phyloP scores from a whole-genome alignment of 2,113 vertebrate genomes.

The Okapia johnstoni region DNA sequence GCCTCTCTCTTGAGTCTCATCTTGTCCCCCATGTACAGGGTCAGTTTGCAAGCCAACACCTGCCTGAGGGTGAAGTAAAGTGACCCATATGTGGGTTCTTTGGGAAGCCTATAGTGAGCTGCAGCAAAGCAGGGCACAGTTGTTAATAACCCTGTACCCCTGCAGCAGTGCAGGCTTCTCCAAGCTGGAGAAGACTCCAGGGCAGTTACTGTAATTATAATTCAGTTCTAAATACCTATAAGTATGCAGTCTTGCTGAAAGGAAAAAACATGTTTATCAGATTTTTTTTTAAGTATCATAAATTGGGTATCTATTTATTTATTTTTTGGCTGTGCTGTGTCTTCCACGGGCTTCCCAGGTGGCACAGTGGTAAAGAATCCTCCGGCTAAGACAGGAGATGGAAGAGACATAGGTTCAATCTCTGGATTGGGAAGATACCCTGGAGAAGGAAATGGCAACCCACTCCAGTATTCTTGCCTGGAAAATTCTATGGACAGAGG shows the following conservation, averaged over 20 bases:
- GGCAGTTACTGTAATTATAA: background rate
- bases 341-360: background rate
- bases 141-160: background rate
- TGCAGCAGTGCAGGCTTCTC: background rate
- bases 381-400: background rate
- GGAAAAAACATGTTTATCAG: background rate
- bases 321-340: background rate
- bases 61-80: background rate
- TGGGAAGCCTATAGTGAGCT: background rate
- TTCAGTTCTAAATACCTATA: background rate
- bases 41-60: background rate
- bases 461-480: background rate
- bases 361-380: background rate
- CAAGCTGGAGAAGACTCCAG: background rate
- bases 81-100: background rate
- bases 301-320: background rate
- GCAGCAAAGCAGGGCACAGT: background rate
- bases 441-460: background rate
- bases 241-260: background rate
- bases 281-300: background rate
- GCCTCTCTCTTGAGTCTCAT: background rate
- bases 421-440: background rate
- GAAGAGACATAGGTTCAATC: background rate
- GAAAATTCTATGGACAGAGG: background rate
- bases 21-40: rapidly evolving